phyloP scores from a whole-genome alignment of 2,797 vertebrate species.

The Leptoclinus maculatus region DNA sequence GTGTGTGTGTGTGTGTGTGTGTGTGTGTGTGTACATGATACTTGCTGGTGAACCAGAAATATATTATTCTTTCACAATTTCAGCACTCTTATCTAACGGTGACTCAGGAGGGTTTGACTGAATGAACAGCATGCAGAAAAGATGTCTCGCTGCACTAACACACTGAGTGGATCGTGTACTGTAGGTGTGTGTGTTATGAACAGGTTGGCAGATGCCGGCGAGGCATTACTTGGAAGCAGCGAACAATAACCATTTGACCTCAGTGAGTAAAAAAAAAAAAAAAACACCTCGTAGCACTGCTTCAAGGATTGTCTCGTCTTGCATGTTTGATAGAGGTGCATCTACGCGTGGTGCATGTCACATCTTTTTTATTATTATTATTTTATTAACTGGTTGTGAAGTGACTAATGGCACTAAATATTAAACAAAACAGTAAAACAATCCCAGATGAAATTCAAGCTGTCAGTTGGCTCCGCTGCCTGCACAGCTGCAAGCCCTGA shows the following conservation, averaged over 20 bases:
- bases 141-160: background rate
- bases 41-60: conserved; percentile 8
- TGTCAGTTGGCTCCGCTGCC: background rate
- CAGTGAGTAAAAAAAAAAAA: background rate
- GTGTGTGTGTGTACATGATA: conserved; percentile 7
- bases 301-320: background rate
- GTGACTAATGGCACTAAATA: no score
- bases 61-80: conserved; percentile 18
- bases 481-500: conserved; percentile 17
- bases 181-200: conserved; percentile 8
- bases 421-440: conserved; percentile 6
- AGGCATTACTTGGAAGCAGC: background rate
- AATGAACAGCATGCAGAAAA: conserved; percentile 26
- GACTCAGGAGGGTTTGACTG: conserved; percentile 38
- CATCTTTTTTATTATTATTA: no score
- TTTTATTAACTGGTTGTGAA: no score
- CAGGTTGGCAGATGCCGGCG: background rate
- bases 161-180: background rate
- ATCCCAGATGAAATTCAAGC: conserved; percentile 29
- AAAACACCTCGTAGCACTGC: background rate
- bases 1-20: background rate
- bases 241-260: conserved; percentile 13
- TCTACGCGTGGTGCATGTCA: background rate
- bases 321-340: background rate
- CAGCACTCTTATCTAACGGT: conserved; percentile 19